Evolutionary conservation across 2,113 vertebrate genomes (phyloP), one percentile per base, ranked within the genome.

Genomic region (Connochaetes taurinus): DNA sequence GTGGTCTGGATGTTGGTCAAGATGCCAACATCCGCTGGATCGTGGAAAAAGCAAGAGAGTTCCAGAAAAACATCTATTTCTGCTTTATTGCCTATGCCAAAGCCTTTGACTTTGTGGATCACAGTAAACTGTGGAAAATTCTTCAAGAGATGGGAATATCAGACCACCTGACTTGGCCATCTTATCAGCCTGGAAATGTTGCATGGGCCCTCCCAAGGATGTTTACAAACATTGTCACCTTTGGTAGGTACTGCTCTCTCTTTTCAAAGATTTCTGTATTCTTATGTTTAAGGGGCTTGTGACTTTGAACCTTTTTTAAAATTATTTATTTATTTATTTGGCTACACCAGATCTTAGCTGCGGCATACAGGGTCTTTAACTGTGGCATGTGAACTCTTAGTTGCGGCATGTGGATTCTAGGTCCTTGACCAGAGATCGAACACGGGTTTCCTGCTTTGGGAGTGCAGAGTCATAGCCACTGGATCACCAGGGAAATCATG

Each of bases 121-220:
- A 71, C 64, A 71, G 11, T 71, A 40, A 67, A 71, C 19, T 71
- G 17, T n/a, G n/a, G 67, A 71, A 40, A 71, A 71, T 71, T 36
- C 67, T 40, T 0, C 0, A 23, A 71, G 67, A 40, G n/a, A 71
- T 71, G 19, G 67, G n/a, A 71, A 23, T 40, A 40, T 1, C 67
- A 71, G 67, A 40, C n/a, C 67, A 71, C n/a, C 10, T 71, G 67
- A 40, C 9, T 88, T 21, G 25, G 25, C 17, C 7, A 17, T 45
- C 2, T 84, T 25, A 55, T 33, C 36, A 40, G 55, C n/a, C 71
- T 83, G 1, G 33, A 60, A 94, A 67, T 67, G 67, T 3, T n/a
- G 2, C 11, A 19, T 36, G 31, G 21, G 1, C 12, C 23, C 33
- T 50, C 27, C 17, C 8, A 31, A 0, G 1, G 6, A 55, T 36